These are phyloP conservation scores for Saxidomus purpurata DNA, from an alignment of 1,140 invertebrate species.

Conservation along the genomic window DNA sequence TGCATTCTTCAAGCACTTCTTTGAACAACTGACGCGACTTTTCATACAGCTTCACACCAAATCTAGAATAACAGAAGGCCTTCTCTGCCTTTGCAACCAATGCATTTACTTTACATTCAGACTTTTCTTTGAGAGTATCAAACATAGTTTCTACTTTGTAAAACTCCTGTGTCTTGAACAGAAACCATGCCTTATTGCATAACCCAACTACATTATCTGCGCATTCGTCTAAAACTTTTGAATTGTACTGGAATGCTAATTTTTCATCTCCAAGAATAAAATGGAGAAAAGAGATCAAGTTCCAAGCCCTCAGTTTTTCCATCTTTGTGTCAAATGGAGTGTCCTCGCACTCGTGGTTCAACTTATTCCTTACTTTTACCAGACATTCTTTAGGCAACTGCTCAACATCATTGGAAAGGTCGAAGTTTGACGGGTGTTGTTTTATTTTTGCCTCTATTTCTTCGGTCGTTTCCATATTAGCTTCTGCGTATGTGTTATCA, in stretches of 20 bases:
- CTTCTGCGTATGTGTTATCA: too few species aligned
- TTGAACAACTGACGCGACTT: neutral
- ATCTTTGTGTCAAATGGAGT: neutral
- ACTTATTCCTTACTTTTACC: neutral
- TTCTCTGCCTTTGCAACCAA: slow-evolving; percentile 40
- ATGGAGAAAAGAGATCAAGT: slow-evolving; percentile 34
- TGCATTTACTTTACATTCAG: neutral
- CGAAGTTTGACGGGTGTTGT: neutral
- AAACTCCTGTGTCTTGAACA: neutral
- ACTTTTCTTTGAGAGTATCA: neutral
- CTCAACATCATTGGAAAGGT: neutral
- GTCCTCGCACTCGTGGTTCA: neutral
- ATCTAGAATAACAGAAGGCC: slow-evolving; percentile 22
- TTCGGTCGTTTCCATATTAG: neutral
- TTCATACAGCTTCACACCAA: neutral
- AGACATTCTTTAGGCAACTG: neutral
- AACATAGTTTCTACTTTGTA: neutral
- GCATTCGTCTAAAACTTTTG: neutral
- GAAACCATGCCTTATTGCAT: slow-evolving; percentile 18
- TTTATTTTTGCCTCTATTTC: neutral
- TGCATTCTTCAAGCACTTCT: slow-evolving; percentile 4
- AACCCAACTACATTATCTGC: neutral
- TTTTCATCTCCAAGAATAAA: neutral
- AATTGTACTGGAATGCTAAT: neutral
- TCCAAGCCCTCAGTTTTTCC: slow-evolving; percentile 21